These are phyloP conservation scores for Sciurus carolinensis DNA, from an alignment of 2,797 vertebrate genomes.

Conservation along the genomic window DNA sequence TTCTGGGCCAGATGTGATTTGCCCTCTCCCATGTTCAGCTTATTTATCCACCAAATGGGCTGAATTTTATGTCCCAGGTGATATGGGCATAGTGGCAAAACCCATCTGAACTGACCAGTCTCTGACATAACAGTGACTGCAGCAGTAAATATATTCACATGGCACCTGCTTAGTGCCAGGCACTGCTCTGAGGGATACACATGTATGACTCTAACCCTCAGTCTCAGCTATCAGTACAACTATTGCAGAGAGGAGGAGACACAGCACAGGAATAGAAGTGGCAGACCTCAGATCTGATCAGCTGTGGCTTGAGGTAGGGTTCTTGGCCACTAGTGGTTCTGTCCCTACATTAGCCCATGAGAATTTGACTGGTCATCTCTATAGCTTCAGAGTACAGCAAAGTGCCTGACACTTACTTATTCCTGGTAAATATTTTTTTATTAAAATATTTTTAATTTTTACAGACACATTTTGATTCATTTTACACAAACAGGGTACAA, in stretches of 20 bases:
- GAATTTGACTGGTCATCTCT: not conserved
- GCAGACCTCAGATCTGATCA: not conserved
- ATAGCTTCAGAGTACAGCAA: not conserved
- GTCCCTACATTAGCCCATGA: not conserved
- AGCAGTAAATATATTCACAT: not conserved
- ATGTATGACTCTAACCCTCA: not conserved
- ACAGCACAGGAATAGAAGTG: not conserved
- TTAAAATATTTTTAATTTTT: too few species aligned
- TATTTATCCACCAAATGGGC: not conserved
- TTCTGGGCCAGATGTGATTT: not conserved
- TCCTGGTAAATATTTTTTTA: too few species aligned
- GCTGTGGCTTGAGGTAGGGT: not conserved
- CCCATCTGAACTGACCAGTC: not conserved
- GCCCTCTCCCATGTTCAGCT: not conserved
- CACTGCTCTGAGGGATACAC: not conserved
- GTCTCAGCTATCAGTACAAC: not conserved
- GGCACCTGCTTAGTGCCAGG: not conserved
- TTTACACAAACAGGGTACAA: too few species aligned
- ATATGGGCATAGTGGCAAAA: not conserved
- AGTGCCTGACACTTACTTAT: not conserved
- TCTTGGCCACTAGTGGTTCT: not conserved
- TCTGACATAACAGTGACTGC: not conserved
- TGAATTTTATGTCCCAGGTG: not conserved
- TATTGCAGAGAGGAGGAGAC: not conserved
- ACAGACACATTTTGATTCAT: too few species aligned